Evolutionary conservation across 2,113 vertebrate species (phyloP), one percentile per base, ranked within the genome.

Genomic region (Raphicerus campestris): DNA sequence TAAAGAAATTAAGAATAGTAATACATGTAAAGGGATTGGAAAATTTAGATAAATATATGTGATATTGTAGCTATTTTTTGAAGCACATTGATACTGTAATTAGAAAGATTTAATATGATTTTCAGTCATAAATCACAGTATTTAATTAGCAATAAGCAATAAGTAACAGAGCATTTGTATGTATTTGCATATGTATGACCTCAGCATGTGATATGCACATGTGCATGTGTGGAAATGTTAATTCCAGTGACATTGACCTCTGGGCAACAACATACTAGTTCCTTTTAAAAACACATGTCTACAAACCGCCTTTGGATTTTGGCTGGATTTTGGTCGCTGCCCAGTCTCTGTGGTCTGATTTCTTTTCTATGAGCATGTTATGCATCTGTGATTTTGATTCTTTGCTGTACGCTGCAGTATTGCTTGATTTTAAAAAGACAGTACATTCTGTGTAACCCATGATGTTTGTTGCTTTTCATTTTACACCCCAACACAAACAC

Each of bases 381-480:
- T 87, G 22, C 98, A 93, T 92, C 93, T 97, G 49, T 93, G 97
- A 95, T 94, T 98, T 96, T 97, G 77, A 32, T 97, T 98, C 97
- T 82, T 96, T 98, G 97, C 97, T 98, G 93, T 97, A 60, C 78
- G 56, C 92, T 96, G 0, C 87, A 35, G 93, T 96, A 80, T 98
- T 98, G 92, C 93, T 98, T 97, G 96, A 61, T 89, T 96, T 98
- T 96, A 92, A 98, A 98, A 98, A 98, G 97, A 97, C 81, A 97
- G 97, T 97, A 77, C 60, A 45, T 98, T 94, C 97, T 98, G 98
- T 93, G 97, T 97, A 98, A 86, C 53, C 73, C 70, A 55, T 96
- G 82, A 84, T 96, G 77, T 91, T 87, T 90, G 81, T 95, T 97
- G 89, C 89, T 94, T 96, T 95, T 94, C 75, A 60, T 96, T 96